Evolutionary conservation across 2,888 invertebrate species (phyloP).

Genomic region (Troides oblongomaculatus): DNA sequence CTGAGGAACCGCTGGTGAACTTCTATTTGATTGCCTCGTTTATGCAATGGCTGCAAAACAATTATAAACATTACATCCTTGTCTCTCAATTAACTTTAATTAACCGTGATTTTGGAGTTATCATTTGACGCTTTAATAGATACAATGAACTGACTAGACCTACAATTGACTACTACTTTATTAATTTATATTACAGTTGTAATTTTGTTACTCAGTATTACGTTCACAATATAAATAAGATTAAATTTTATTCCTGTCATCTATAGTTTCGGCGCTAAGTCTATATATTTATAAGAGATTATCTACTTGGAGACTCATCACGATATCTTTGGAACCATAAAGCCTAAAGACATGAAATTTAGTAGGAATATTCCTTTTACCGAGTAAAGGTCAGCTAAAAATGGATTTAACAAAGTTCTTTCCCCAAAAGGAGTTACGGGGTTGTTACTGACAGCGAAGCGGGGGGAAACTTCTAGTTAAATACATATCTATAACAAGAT

Average conservation of each 20-base stretch:
- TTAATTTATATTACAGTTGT: background rate
- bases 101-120: constrained; percentile 15
- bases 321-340: no score
- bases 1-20: background rate
- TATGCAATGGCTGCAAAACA: background rate
- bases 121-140: constrained; percentile 17
- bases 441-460: no score
- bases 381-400: no score
- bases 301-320: no score
- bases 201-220: background rate
- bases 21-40: constrained; percentile 1
- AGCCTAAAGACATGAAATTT: no score
- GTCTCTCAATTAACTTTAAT: constrained; percentile 11
- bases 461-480: no score
- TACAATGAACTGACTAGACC: constrained; percentile 7
- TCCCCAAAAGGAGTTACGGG: no score
- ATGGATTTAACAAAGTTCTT: no score
- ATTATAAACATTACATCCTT: constrained; percentile 7
- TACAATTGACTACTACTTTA: background rate
- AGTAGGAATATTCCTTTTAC: no score
- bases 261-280: background rate
- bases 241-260: background rate
- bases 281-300: no score
- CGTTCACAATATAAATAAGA: background rate
- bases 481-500: background rate